Conservation (phyloP, 2,113 vertebrate species). For the Butorides virescens region DNA sequence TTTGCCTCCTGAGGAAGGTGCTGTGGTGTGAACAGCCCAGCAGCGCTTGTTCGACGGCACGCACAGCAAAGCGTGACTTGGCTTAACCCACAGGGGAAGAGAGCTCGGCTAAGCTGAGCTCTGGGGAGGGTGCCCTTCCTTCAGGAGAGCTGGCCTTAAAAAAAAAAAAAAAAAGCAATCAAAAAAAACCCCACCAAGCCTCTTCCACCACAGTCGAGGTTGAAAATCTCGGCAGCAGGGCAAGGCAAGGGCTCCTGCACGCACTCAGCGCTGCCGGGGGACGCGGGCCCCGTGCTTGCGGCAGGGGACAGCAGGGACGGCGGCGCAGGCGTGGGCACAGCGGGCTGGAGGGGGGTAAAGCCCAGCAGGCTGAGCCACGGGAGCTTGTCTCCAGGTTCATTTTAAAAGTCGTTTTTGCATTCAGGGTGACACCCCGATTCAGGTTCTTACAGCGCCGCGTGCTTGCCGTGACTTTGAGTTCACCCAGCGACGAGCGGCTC, state of each 20-base stretch:
- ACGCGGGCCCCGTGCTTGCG: background rate
- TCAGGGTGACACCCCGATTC: background rate
- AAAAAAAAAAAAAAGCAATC: background rate
- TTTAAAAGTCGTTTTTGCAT: background rate
- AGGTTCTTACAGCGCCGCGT: background rate
- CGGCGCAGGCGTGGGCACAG: background rate
- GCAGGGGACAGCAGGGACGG: background rate
- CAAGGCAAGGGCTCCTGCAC: background rate
- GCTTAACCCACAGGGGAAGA: background rate
- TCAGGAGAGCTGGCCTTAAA: background rate
- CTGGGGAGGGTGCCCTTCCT: background rate
- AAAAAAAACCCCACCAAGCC: background rate
- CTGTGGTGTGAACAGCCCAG: background rate
- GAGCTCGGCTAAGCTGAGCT: background rate
- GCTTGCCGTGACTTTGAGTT: background rate
- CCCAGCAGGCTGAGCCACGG: background rate
- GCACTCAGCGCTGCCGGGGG: background rate
- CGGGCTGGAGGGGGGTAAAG: background rate
- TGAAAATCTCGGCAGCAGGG: background rate
- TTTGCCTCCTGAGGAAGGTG: background rate
- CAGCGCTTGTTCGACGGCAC: fast-evolving
- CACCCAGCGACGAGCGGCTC: background rate
- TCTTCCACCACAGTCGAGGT: background rate
- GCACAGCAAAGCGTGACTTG: fast-evolving
- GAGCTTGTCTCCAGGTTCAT: background rate